phyloP scores from a whole-genome alignment of 2,113 vertebrate genomes.

The Piprites chloris region DNA sequence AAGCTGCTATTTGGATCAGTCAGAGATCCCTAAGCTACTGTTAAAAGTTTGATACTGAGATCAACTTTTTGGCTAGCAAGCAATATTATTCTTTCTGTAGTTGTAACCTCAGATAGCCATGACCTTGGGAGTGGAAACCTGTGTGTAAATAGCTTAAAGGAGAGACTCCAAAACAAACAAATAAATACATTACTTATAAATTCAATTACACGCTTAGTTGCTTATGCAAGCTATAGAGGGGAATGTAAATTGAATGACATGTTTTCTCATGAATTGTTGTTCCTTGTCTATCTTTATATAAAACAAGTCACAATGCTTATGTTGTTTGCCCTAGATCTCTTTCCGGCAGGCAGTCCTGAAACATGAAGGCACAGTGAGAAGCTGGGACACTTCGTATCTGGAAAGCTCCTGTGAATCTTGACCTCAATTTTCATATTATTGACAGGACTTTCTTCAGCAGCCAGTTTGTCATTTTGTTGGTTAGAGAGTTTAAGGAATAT shows the following conservation, averaged over 20 bases:
- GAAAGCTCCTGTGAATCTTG: background rate
- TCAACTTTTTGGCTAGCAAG: background rate
- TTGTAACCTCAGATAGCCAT: background rate
- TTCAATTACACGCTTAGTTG: background rate
- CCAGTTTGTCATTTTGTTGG: background rate
- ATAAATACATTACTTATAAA: background rate
- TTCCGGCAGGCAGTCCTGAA: background rate
- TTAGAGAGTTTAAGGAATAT: background rate
- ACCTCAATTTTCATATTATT: background rate
- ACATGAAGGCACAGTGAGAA: background rate
- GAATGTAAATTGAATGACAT: background rate
- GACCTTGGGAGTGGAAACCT: background rate
- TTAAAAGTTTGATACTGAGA: background rate
- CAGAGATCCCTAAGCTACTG: background rate
- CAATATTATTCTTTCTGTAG: background rate
- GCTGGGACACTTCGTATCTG: too few species aligned
- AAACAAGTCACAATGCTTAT: background rate
- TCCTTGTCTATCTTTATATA: background rate
- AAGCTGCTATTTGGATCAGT: background rate
- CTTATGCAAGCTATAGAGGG: background rate
- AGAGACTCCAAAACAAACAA: background rate
- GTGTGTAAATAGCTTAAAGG: background rate
- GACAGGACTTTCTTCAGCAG: background rate
- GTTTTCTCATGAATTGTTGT: background rate
- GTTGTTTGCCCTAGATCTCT: background rate